Evolutionary conservation across 2,113 vertebrate species (phyloP).

Genomic region (Promerops cafer): DNA sequence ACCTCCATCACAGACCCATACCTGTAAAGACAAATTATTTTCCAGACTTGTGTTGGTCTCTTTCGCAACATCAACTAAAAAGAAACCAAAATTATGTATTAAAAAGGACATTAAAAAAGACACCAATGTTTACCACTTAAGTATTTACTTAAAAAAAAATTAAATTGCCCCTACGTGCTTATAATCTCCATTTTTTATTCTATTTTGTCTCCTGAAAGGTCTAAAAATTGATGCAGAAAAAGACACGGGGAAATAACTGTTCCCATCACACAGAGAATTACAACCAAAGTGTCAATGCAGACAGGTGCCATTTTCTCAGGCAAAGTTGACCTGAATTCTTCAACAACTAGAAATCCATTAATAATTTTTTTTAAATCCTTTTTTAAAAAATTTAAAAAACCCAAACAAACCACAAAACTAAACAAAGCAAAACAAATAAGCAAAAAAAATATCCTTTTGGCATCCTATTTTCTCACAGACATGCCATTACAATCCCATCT

Average conservation of each 20-base stretch:
- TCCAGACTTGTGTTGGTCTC: not conserved
- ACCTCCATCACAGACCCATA: not conserved
- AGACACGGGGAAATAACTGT: not conserved
- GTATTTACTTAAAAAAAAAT: not conserved
- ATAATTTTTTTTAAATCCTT: not conserved
- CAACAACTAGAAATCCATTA: not conserved
- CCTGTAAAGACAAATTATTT: not conserved
- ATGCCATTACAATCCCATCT: not conserved
- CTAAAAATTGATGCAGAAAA: not conserved
- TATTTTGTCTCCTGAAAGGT: not conserved
- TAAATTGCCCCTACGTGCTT: not conserved
- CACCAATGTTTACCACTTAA: not conserved
- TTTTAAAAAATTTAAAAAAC: not conserved
- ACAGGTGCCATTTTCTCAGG: not conserved
- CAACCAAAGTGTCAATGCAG: not conserved
- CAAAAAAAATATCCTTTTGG: not conserved
- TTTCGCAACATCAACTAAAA: not conserved
- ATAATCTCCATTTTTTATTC: not conserved
- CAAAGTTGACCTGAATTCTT: not conserved
- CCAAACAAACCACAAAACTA: not conserved
- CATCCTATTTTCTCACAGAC: not conserved
- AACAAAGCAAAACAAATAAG: not conserved
- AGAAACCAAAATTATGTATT: not conserved
- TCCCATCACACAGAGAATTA: not conserved
- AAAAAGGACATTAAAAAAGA: not conserved